Evolutionary conservation across 2,113 vertebrate species (phyloP).

Genomic region (Lates calcarifer): DNA sequence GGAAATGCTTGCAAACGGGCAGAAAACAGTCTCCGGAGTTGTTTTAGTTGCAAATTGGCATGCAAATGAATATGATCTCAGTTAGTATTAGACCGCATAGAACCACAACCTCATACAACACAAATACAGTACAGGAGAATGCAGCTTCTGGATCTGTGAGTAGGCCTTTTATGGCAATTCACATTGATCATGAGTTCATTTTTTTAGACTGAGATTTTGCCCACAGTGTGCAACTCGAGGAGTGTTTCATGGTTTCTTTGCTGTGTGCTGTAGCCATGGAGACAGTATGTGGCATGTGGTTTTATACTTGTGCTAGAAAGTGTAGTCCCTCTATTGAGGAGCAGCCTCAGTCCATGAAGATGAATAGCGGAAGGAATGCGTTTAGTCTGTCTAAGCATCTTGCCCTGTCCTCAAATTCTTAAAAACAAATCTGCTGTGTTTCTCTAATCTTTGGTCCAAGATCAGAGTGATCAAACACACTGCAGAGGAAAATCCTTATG

Average conservation of each 20-base stretch:
- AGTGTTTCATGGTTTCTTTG: constrained; percentile 68
- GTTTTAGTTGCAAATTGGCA: neutral
- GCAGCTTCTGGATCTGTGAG: neutral
- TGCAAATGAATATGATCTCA: neutral
- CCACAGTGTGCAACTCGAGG: constrained; percentile 57
- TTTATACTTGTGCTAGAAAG: constrained; percentile 66
- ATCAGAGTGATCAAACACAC: neutral
- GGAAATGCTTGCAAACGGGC: neutral
- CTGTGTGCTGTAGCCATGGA: constrained; percentile 82
- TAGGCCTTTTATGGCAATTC: neutral
- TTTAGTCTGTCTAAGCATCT: constrained; percentile 7
- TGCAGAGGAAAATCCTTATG: neutral
- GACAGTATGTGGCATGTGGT: constrained; percentile 81
- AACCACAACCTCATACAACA: too few relatives aligned
- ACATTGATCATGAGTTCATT: constrained; percentile 30
- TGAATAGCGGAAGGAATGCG: constrained; percentile 29
- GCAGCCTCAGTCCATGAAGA: constrained; percentile 43
- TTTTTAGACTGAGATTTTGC: constrained; percentile 49
- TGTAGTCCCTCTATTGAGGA: constrained; percentile 47
- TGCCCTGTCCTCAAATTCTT: neutral
- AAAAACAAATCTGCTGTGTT: neutral
- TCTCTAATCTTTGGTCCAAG: neutral
- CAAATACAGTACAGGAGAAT: neutral
- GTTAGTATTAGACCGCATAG: neutral
- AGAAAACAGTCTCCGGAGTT: constrained; percentile 9